Evolutionary conservation across 2,888 invertebrate genomes (phyloP).

Genomic region (Dicyrtomina minuta): DNA sequence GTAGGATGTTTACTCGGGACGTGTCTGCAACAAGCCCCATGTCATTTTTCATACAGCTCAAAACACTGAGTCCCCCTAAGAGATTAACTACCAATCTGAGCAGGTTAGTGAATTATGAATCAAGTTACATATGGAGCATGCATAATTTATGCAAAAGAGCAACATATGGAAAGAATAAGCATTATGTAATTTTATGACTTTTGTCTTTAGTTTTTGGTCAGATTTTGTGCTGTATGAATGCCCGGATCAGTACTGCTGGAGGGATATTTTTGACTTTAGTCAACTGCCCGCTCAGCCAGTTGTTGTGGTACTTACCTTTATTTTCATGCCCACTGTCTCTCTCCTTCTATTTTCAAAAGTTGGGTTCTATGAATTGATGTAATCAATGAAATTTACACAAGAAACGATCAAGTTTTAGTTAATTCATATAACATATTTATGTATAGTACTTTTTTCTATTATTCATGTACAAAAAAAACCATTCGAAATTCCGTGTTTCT

Average conservation of each 20-base stretch:
- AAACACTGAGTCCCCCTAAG: neutral
- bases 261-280: constrained; percentile 40
- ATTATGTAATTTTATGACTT: neutral
- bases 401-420: too few species aligned
- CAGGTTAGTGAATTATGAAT: constrained; percentile 17
- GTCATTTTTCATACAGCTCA: constrained; percentile 15
- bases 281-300: constrained; percentile 1
- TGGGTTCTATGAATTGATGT: neutral
- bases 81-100: neutral
- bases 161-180: too few species aligned
- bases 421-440: too few species aligned
- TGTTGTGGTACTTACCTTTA: neutral
- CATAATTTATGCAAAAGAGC: too few species aligned
- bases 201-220: constrained; percentile 40
- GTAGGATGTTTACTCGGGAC: constrained; percentile 3
- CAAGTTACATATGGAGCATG: neutral
- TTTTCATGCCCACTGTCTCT: neutral
- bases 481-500: too few species aligned
- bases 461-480: too few species aligned
- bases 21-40: neutral
- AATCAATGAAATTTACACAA: too few species aligned
- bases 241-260: constrained; percentile 44
- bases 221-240: constrained; percentile 42
- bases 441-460: too few species aligned
- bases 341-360: neutral